Evolutionary conservation across 2,888 invertebrate genomes (phyloP).

Genomic region (Polydrusus cervinus): DNA sequence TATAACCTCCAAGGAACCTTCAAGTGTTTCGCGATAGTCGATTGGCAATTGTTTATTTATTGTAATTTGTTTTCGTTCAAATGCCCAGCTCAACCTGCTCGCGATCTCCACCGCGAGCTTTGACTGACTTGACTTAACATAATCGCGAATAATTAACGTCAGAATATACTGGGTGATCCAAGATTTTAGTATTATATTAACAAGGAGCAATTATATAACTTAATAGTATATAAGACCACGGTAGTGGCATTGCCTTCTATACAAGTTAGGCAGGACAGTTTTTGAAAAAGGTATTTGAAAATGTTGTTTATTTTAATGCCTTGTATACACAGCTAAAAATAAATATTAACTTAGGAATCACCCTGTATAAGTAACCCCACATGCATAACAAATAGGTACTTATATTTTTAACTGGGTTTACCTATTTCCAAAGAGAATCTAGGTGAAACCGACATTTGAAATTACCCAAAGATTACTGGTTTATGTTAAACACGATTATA

Average conservation of each 20-base stretch:
- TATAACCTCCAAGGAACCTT: conserved; percentile 45
- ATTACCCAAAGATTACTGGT: conserved; percentile 13
- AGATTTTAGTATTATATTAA: background rate
- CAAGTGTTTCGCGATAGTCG: conserved; percentile 27
- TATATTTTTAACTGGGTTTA: conserved; percentile 7
- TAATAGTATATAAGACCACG: too few species aligned
- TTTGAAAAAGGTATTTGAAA: too few species aligned
- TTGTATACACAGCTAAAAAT: too few species aligned
- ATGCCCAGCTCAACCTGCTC: conserved; percentile 11
- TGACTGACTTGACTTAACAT: conserved; percentile 17
- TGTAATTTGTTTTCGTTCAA: conserved; percentile 23
- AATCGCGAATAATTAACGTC: conserved; percentile 26
- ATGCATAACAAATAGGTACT: background rate
- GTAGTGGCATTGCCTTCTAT: too few species aligned
- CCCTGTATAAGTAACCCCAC: background rate
- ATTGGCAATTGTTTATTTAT: conserved; percentile 43
- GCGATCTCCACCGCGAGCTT: conserved; percentile 21
- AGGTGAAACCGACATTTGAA: conserved; percentile 12
- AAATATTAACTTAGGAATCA: background rate
- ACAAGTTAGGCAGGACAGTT: too few species aligned
- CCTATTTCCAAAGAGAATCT: conserved; percentile 3
- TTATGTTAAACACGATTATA: conserved; percentile 25
- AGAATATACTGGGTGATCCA: background rate
- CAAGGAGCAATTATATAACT: too few species aligned
- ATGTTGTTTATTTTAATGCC: too few species aligned